Evolutionary conservation across 2,113 vertebrate genomes (phyloP).

Genomic region (Cynopterus brachyotis): DNA sequence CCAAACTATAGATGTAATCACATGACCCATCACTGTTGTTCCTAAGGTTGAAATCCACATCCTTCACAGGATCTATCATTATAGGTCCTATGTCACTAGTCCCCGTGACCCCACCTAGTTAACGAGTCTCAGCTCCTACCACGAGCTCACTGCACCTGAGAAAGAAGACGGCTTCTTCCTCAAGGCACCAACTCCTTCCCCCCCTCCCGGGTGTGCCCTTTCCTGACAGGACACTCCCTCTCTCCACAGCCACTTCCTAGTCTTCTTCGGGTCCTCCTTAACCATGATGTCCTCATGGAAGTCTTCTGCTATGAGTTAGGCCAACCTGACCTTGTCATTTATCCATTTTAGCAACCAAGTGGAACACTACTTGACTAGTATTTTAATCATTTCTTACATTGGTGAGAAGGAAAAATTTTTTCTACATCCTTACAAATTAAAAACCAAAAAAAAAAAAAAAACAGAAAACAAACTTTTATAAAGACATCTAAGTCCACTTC

Average conservation of each 20-base stretch:
- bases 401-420: not conserved
- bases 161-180: not conserved
- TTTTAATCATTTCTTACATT: not conserved
- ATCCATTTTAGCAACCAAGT: not conserved
- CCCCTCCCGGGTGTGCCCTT: no score
- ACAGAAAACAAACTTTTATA: not conserved
- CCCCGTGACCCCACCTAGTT: not conserved
- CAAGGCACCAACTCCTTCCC: not conserved
- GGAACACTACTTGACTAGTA: not conserved
- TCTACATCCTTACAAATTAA: not conserved
- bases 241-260: not conserved
- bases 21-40: not conserved
- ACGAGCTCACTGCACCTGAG: not conserved
- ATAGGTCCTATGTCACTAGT: not conserved
- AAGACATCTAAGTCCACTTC: not conserved
- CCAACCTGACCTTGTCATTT: not conserved
- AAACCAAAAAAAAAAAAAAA: no score
- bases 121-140: not conserved
- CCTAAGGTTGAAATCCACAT: not conserved
- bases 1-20: not conserved
- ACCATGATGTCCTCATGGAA: not conserved
- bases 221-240: not conserved
- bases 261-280: not conserved
- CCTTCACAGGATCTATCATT: not conserved
- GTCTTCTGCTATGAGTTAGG: not conserved